These are phyloP conservation scores for Epinotia brunnichana DNA, from an alignment of 2,888 invertebrate genomes.

Conservation along the genomic window DNA sequence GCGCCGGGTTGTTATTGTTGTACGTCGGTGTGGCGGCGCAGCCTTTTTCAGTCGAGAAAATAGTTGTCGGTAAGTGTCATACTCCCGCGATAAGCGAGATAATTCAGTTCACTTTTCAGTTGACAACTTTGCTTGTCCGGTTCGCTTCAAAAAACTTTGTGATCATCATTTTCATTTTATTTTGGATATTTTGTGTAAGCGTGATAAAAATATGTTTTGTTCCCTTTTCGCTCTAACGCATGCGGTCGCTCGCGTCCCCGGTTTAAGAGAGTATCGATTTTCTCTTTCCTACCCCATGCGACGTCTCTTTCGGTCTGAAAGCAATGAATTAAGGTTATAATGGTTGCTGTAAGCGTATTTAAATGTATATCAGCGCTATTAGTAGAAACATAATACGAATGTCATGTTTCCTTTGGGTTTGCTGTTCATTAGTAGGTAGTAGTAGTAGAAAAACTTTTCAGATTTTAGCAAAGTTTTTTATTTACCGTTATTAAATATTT, in stretches of 20 bases:
- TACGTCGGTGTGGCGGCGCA: slow-evolving; percentile 67
- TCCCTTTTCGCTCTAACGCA: slow-evolving; percentile 59
- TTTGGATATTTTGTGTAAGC: background rate
- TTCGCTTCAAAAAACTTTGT: background rate
- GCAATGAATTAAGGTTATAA: slow-evolving; percentile 51
- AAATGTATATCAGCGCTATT: background rate
- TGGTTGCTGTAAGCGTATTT: slow-evolving; percentile 32
- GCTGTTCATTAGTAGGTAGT: too few relatives aligned
- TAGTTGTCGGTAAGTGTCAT: slow-evolving; percentile 76
- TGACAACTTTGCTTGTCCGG: background rate
- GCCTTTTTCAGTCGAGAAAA: slow-evolving; percentile 75
- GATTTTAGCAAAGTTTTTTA: too few relatives aligned
- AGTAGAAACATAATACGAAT: too few relatives aligned
- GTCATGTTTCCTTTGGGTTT: too few relatives aligned
- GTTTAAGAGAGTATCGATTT: slow-evolving; percentile 54
- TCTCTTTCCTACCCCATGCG: slow-evolving; percentile 62
- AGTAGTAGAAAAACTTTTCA: too few relatives aligned
- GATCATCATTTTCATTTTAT: background rate
- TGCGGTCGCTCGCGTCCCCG: slow-evolving; percentile 52
- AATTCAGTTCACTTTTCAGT: slow-evolving; percentile 4
- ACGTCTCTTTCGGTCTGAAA: slow-evolving; percentile 55
- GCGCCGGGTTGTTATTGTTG: slow-evolving; percentile 67
- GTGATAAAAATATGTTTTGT: slow-evolving; percentile 53
- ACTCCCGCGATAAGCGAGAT: slow-evolving; percentile 24
- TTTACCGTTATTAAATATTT: background rate